Conservation (phyloP, 30 jellyfish, hydroid and myxozoan species). For the Turritopsis rubra region DNA sequence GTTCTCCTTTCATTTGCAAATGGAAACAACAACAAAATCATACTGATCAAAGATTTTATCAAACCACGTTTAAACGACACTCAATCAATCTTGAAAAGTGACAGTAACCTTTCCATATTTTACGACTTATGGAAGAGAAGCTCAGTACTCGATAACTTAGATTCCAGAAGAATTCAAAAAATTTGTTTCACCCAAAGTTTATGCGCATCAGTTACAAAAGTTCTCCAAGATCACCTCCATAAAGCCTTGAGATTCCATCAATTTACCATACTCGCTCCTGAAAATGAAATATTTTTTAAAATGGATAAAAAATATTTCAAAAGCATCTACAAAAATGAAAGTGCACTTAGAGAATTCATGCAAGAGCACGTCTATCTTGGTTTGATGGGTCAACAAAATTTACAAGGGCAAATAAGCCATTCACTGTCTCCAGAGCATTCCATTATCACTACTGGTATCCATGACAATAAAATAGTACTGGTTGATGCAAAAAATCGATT, state of each 20-base stretch:
- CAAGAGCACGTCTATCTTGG: not conserved
- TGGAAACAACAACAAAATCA: not conserved
- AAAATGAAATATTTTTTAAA: not conserved
- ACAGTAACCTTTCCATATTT: not conserved
- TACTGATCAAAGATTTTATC: not conserved
- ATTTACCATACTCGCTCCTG: not conserved
- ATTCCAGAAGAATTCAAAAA: not conserved
- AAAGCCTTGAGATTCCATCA: not conserved
- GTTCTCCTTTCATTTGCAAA: not conserved
- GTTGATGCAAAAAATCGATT: not conserved
- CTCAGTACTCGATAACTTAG: not conserved
- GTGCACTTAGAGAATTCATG: not conserved
- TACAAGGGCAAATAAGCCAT: not conserved
- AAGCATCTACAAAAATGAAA: not conserved
- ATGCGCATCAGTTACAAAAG: not conserved
- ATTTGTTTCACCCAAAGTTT: not conserved
- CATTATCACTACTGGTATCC: not conserved
- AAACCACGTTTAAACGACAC: not conserved
- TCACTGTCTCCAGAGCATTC: not conserved
- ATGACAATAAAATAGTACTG: not conserved
- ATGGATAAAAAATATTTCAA: not conserved
- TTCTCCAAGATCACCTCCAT: not conserved
- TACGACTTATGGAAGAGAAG: not conserved
- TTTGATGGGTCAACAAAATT: not conserved
- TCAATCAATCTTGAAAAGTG: not conserved